Percentiles rank a stretch among this genome's conserved stretches.
phyloP scores from a whole-genome alignment of 2,113 vertebrate species.

The Percina caprodes region DNA sequence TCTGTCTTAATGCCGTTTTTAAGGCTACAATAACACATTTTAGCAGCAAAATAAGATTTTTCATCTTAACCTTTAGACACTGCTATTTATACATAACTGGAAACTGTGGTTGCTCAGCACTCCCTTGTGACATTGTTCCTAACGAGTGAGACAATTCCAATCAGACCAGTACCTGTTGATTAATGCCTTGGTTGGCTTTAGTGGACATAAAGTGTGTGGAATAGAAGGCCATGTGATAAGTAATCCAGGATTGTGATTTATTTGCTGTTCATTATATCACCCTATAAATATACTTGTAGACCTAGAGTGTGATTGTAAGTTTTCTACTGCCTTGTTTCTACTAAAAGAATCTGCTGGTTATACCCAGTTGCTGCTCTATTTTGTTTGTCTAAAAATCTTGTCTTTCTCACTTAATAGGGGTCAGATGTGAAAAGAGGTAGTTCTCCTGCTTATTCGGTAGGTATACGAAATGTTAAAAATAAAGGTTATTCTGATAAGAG shows the following conservation, averaged over 20 bases:
- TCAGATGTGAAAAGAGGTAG: slow-evolving; percentile 78
- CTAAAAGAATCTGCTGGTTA: not conserved
- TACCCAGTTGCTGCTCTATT: not conserved
- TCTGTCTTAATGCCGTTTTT: not conserved
- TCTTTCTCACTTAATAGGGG: slow-evolving; percentile 47
- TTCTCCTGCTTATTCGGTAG: slow-evolving; percentile 79
- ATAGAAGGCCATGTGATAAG: not conserved
- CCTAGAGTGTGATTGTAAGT: not conserved
- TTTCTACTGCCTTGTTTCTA: not conserved
- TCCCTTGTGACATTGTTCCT: not conserved
- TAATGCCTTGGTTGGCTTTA: not conserved
- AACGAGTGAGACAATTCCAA: not conserved
- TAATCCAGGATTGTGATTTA: not conserved
- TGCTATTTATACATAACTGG: not conserved
- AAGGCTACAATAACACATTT: not conserved
- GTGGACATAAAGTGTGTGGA: not conserved
- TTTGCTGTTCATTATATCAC: not conserved
- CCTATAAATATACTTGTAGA: not conserved
- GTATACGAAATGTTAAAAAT: slow-evolving; percentile 25
- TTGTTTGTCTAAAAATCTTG: not conserved
- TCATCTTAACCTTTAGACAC: too few relatives aligned
- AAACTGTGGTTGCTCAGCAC: not conserved
- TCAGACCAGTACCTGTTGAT: slow-evolving; percentile 44
- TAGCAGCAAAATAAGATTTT: not conserved
- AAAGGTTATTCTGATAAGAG: not conserved